Conservation (phyloP, 1,140 invertebrate genomes). For the Temnothorax curvispinosus region DNA sequence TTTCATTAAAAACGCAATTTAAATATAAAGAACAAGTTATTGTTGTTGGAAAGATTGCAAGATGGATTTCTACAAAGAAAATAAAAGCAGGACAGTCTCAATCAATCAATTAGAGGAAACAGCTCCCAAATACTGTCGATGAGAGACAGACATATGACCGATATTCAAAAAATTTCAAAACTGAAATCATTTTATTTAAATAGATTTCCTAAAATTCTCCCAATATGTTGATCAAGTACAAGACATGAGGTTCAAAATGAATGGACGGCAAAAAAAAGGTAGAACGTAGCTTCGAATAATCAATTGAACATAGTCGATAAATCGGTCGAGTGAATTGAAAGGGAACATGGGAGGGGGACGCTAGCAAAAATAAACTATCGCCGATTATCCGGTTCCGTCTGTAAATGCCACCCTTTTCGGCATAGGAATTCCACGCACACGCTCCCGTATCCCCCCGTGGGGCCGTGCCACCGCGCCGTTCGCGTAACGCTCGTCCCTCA, state of each 20-base stretch:
- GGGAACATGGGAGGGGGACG: not conserved
- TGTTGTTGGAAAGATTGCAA: not conserved
- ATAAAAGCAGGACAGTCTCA: not conserved
- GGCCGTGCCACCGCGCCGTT: not conserved
- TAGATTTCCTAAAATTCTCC: not conserved
- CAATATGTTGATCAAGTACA: not conserved
- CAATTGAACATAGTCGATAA: slow-evolving; percentile 75
- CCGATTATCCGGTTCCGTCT: slow-evolving; percentile 63
- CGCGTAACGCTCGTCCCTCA: not conserved
- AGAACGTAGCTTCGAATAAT: slow-evolving; percentile 64
- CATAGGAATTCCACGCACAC: slow-evolving; percentile 60
- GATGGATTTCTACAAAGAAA: not conserved
- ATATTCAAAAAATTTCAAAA: not conserved
- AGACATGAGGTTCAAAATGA: not conserved
- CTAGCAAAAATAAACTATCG: slow-evolving; percentile 75
- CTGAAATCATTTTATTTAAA: not conserved
- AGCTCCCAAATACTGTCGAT: not conserved
- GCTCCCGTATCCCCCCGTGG: slow-evolving; percentile 24
- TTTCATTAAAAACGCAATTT: not conserved
- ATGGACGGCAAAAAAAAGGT: not conserved
- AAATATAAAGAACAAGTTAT: not conserved
- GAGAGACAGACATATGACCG: not conserved
- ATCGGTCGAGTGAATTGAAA: slow-evolving; percentile 68
- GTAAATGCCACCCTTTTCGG: slow-evolving; percentile 54
- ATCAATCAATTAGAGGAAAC: not conserved